Base-by-base conservation (phyloP, 2,113 vertebrate genomes). In the Antigone vipio region DNA sequence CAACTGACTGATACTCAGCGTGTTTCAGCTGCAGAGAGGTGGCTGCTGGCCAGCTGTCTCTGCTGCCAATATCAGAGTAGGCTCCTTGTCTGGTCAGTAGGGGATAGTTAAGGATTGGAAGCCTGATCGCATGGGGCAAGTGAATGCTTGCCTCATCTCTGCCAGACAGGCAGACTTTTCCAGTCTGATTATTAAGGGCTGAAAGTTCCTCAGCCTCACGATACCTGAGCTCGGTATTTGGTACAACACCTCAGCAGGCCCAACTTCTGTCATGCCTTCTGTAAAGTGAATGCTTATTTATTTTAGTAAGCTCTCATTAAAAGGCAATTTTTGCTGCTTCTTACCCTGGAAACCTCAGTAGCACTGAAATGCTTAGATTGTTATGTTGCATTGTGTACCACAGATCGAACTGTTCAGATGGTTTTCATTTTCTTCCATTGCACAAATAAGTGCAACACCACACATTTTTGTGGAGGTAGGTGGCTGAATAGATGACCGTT, bases 41-140 rank as follows among this genome's bases (percentile, higher is more conserved):
- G 92, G 92, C 93, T 96, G 67, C 89, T 92, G 88, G 96, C 94
- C 96, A 98, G 93, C 95, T 97, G 88, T 80, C 91, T 86, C 66
- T 97, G 85, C 56, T 92, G 85, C 94, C 82, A 92, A 26, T 76
- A 86, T 38, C 55, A 7, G 38, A 87, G 68, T 35, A 34, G 60
- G 73, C 50, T 93, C 83, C 89, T 87, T 55, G 42, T 55, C 74
- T 92, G 63, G 71, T 88, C 84, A 62, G 69, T 76, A 64, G 77
- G 74, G 64, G 69, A 83, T 42, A 17, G 78, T 78, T 95, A 89
- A 87, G 82, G 42, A 73, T 78, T 93, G 85, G 76, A 83, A 94
- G 78, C 53, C 53, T 88, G 74, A 69, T 93, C 81, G 7, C 35
- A 62, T 24, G 64, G 91, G 86, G 76, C 76, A 75, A 79, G 56